Percentiles rank a stretch among this genome's conserved stretches.
These are phyloP conservation scores for Tokudaia muenninki DNA, from an alignment of 2,797 vertebrate species.

Conservation along the genomic window DNA sequence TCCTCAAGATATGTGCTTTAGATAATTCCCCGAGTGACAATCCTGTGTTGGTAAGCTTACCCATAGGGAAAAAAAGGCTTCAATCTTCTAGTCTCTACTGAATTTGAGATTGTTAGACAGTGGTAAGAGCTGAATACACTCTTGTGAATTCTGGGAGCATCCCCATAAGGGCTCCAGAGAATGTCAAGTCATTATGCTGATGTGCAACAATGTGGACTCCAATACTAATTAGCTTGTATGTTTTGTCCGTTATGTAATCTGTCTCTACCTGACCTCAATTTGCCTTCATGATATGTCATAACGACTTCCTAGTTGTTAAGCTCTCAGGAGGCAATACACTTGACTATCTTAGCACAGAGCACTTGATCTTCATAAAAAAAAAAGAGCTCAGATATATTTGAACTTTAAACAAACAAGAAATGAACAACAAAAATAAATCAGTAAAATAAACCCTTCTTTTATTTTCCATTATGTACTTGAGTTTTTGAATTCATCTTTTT, in stretches of 20 bases:
- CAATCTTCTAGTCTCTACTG: neutral
- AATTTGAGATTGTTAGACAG: neutral
- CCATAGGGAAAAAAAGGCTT: neutral
- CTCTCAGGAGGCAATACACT: fast-evolving
- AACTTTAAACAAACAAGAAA: constrained; percentile 61
- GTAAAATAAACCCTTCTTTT: neutral
- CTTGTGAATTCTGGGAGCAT: neutral
- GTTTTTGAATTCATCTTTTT: constrained; percentile 66
- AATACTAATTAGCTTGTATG: neutral
- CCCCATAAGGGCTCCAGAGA: neutral
- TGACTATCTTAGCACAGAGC: neutral
- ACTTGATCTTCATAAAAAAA: constrained; percentile 46
- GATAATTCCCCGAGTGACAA: neutral
- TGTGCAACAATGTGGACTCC: neutral
- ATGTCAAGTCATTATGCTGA: neutral
- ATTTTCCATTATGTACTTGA: constrained; percentile 77
- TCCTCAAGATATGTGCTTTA: neutral
- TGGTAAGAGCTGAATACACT: neutral
- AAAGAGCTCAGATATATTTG: constrained; percentile 36
- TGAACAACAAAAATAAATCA: constrained; percentile 10
- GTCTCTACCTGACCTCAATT: neutral
- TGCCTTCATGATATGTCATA: neutral
- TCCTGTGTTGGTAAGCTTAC: neutral
- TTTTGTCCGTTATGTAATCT: neutral
- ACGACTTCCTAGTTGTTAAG: neutral